These are phyloP conservation scores for Lethenteron reissneri DNA, from an alignment of 2,113 vertebrate genomes.

Conservation along the genomic window DNA sequence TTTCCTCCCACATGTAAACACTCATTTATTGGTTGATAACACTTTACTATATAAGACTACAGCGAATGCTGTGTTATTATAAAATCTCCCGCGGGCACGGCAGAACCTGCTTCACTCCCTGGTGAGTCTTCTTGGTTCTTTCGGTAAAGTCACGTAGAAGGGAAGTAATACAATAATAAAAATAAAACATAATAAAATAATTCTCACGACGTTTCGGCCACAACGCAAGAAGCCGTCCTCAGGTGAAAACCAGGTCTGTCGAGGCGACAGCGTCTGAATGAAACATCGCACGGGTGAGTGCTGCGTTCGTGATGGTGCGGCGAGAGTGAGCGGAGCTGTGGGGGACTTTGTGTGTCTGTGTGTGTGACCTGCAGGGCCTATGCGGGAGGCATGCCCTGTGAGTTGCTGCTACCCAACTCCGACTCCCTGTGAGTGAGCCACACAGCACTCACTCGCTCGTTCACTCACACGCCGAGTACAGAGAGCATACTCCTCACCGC, in stretches of 20 bases:
- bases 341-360: background rate
- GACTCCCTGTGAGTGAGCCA: constrained; percentile 5
- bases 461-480: background rate
- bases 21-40: no score
- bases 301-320: background rate
- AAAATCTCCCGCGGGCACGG: no score
- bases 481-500: background rate
- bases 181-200: no score
- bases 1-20: no score
- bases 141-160: no score
- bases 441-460: background rate
- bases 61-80: no score
- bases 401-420: background rate
- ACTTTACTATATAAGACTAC: no score
- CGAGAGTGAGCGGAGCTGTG: background rate
- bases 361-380: background rate
- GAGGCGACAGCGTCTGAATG: no score
- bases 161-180: no score
- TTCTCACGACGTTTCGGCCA: no score
- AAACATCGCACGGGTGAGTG: background rate
- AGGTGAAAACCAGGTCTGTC: no score
- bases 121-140: background rate
- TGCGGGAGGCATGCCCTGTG: background rate
- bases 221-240: no score
- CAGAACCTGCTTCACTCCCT: background rate